Conservation (phyloP, 2,888 invertebrate genomes). For the Chrysodeixis includens region DNA sequence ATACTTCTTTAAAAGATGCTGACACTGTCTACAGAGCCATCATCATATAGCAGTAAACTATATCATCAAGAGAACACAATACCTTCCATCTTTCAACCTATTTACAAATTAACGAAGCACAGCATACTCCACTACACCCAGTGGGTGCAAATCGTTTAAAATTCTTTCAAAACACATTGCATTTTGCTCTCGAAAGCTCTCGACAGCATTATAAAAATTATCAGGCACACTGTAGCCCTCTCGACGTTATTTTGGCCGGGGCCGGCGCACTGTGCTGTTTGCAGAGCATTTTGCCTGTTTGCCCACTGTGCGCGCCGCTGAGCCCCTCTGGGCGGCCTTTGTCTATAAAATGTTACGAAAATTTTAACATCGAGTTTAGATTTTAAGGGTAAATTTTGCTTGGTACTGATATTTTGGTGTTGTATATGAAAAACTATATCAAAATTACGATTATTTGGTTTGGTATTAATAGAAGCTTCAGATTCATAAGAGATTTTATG, state of each 20-base stretch:
- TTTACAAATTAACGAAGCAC: neutral
- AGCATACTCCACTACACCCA: neutral
- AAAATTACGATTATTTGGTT: no score
- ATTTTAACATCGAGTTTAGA: slow-evolving; percentile 34
- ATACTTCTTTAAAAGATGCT: no score
- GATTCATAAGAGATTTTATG: no score
- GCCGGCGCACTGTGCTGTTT: slow-evolving; percentile 69
- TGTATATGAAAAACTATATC: no score
- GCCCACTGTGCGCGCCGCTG: slow-evolving; percentile 61
- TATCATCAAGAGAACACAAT: neutral
- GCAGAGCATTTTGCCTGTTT: slow-evolving; percentile 63
- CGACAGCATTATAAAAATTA: slow-evolving; percentile 79
- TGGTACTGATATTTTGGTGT: neutral
- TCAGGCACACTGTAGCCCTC: slow-evolving; percentile 68
- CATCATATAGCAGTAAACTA: no score
- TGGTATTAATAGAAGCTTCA: no score
- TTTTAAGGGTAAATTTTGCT: slow-evolving; percentile 21
- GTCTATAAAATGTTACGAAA: slow-evolving; percentile 44
- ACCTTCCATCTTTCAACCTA: neutral
- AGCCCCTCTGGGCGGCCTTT: slow-evolving; percentile 62
- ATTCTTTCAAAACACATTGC: slow-evolving; percentile 21
- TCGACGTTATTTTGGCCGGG: slow-evolving; percentile 77
- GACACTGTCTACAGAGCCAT: no score
- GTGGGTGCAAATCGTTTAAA: slow-evolving; percentile 19
- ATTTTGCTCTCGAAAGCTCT: slow-evolving; percentile 63